Percentiles rank a stretch among this genome's conserved stretches.
Conservation (phyloP, 2,113 vertebrate species). For the Calyptommatus sinebrachiatus region DNA sequence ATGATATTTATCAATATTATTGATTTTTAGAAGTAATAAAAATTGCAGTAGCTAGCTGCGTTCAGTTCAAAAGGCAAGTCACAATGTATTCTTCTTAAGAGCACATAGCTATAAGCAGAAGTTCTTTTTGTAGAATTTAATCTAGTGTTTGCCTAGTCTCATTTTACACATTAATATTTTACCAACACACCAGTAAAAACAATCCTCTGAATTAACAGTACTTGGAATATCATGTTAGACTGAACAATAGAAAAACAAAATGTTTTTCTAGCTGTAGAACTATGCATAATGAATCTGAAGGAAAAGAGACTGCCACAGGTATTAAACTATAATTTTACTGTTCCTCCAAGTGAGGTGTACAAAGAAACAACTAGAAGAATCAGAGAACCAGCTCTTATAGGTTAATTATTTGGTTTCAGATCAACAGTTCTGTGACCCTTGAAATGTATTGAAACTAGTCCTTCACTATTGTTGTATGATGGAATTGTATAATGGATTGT, state of each 20-base stretch:
- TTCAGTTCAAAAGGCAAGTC: background rate
- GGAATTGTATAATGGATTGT: no score
- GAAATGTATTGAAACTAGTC: no score
- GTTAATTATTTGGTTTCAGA: no score
- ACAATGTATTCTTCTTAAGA: background rate
- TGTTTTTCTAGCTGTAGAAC: background rate
- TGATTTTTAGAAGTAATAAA: background rate
- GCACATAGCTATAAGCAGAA: slow-evolving; percentile 30
- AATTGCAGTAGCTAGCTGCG: background rate
- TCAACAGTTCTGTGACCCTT: no score
- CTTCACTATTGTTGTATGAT: no score
- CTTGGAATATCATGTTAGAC: background rate
- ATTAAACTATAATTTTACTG: background rate
- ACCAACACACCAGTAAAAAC: slow-evolving; percentile 32
- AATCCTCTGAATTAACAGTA: slow-evolving; percentile 33
- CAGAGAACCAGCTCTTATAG: background rate
- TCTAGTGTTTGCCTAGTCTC: slow-evolving; percentile 48
- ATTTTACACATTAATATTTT: slow-evolving; percentile 56
- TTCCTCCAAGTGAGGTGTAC: background rate
- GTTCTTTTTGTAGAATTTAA: slow-evolving; percentile 44
- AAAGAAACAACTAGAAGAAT: background rate
- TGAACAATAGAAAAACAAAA: background rate
- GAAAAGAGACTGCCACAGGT: background rate
- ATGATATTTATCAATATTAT: background rate
- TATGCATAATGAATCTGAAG: background rate